Evolutionary conservation across 2,888 invertebrate genomes (phyloP), one percentile per base, ranked within the genome.

Genomic region (Hydriomena furcata): DNA sequence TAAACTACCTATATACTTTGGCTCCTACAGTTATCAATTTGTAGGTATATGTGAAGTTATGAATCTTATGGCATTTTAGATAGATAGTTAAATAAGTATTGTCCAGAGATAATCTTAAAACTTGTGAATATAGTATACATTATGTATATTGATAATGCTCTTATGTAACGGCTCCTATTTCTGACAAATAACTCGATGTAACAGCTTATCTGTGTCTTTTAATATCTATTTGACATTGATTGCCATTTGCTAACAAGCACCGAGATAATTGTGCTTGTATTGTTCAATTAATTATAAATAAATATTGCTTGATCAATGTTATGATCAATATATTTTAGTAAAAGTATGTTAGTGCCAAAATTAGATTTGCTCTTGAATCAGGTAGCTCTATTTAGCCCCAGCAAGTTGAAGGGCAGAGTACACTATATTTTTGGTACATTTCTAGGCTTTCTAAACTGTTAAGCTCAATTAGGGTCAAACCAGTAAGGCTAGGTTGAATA

Each of bases 341-440:
- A 17, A 31, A 36, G 34, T 36, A 41, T 36, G 10, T 28, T 52
- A 21, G 52, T 52, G 52, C 52, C 52, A 52, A 52, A 52, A 37
- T 24, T 21, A 13, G 10, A 37, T 17, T 25, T 7, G 2, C 21
- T 31, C 23, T 31, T 11, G 8, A 12, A 35, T 11, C 11, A 13
- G 7, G 13, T 17, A 4, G 17, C 4, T 2, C 17, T 17, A 17
- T n/a, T n/a, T n/a, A n/a, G n/a, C n/a, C n/a, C 17, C 17, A 17
- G 2, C 17, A 17, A 17, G 2, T 17, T 17, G 17, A 4, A 3
- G 17, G 17, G 17, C 17, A 17, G 17, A 17, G 17, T 17, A 20
- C 21, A 13, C 12, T 28, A 35, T 50, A 50, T 45, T 45, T 51
- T 51, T 51, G 44, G 45, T 40, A 50, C 25, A 12, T n/a, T n/a